Percentiles rank a stretch among this genome's conserved stretches.
Evolutionary conservation across 2,888 invertebrate species (phyloP).

Genomic region (Zhuqinia jingwanae): DNA sequence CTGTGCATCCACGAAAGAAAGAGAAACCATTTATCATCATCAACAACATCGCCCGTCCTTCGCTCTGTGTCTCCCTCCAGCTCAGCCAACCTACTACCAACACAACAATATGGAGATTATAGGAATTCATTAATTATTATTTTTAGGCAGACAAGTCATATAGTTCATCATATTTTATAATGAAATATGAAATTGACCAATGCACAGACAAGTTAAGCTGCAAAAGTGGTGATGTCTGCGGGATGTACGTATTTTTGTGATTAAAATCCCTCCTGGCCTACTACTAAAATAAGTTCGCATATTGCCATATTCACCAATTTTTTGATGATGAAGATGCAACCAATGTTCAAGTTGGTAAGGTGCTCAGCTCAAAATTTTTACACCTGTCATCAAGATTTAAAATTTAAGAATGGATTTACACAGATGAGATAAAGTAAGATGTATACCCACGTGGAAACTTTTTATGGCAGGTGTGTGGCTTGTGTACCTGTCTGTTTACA

Average conservation of each 20-base stretch:
- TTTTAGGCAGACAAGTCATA: neutral
- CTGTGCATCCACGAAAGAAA: slow-evolving; percentile 25
- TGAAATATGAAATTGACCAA: slow-evolving; percentile 13
- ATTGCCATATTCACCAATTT: neutral
- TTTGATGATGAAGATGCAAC: neutral
- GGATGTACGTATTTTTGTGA: slow-evolving; percentile 15
- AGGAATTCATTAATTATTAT: neutral
- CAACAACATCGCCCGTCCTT: slow-evolving; percentile 17
- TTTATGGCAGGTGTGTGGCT: slow-evolving; percentile 8
- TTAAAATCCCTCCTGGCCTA: neutral
- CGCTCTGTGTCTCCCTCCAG: neutral
- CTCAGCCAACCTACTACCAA: neutral
- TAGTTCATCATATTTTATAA: slow-evolving; percentile 8
- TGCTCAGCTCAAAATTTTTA: too few species aligned
- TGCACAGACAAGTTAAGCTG: neutral
- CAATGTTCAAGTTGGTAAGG: neutral
- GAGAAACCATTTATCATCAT: slow-evolving; percentile 36
- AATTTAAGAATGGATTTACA: neutral
- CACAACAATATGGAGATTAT: neutral
- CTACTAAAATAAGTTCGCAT: neutral
- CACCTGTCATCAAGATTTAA: neutral
- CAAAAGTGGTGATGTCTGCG: slow-evolving; percentile 19
- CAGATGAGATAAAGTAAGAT: neutral
- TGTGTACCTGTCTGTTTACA: neutral
- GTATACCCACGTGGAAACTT: neutral